Evolutionary conservation across 2,113 vertebrate genomes (phyloP), one percentile per base, ranked within the genome.

Genomic region (Microtus montanus): DNA sequence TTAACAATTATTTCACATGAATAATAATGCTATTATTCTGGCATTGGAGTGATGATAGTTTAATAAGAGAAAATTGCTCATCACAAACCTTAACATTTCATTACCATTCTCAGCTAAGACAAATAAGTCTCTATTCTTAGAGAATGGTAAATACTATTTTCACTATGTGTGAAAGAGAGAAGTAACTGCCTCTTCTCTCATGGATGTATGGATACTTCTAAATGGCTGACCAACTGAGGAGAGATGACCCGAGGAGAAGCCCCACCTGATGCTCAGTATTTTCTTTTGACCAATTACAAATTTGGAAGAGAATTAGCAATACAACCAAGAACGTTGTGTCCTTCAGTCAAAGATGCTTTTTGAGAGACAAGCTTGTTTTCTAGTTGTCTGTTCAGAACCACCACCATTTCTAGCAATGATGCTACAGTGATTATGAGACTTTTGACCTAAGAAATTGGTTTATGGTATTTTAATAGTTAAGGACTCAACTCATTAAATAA

Each of bases 71-170:
- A 92, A 87, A 47, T 17, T 80, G 17, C 28, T 92, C 82, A 66
- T 44, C 61, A 58, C 61, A 89, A 77, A 78, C 49, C 17, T 89
- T 68, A 63, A 93, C 83, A 70, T 93, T 87, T 85, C 49, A 75
- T 58, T 91, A 85, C n/a, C 28, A 61, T 85, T 95, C 11, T 74
- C 38, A 87, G 80, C 22, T 91, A 91, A 89, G 35, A 63, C 61
- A 96, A 87, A 89, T 91, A 78, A 83, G 35, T 66, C 77, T 61
- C 41, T 24, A 94, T 30, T 92, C 2, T 35, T 66, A 95, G 33
- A 91, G 75, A 88, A 77, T 88, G 77, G 24, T 83, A 92, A 12
- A 49, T 85, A 30, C 12, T 93, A 28, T 84, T 78, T 41, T 15
- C 58, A 44, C 28, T 41, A 3, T 79, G 2, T 54, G 30, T 52